These are phyloP conservation scores for Eupsilia transversa DNA, from an alignment of 2,888 invertebrate genomes.

Conservation along the genomic window DNA sequence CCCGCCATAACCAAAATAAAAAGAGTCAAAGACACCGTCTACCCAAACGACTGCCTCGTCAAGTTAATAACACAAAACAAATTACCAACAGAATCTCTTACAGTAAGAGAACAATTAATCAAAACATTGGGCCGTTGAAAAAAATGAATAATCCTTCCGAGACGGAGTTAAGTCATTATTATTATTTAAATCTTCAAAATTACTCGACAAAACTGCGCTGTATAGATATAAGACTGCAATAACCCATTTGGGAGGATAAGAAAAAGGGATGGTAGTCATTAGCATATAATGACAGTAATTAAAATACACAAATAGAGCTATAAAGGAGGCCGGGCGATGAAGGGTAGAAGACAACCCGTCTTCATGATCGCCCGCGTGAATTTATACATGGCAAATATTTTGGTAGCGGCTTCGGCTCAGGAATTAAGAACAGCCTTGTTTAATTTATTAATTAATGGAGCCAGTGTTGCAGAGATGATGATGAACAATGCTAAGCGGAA, in stretches of 20 bases:
- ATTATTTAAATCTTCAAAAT: constrained; percentile 89
- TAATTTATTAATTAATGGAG: constrained; percentile 90
- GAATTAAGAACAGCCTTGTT: constrained; percentile 88
- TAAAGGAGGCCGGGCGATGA: constrained; percentile 90
- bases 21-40: constrained; percentile 79
- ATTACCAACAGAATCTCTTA: constrained; percentile 83
- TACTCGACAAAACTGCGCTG: constrained; percentile 83
- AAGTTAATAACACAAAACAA: constrained; percentile 89
- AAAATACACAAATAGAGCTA: constrained; percentile 93
- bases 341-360: constrained; percentile 82
- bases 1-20: constrained; percentile 64
- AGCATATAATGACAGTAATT: constrained; percentile 93
- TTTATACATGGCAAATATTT: constrained; percentile 90
- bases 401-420: constrained; percentile 83
- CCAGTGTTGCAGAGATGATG: constrained; percentile 83
- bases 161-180: constrained; percentile 78
- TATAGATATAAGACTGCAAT: constrained; percentile 89
- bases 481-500: constrained; percentile 70
- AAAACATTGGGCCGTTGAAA: constrained; percentile 79
- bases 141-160: constrained; percentile 82
- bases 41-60: constrained; percentile 86
- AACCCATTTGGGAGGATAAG: constrained; percentile 91
- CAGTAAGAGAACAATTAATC: constrained; percentile 86
- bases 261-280: constrained; percentile 91
- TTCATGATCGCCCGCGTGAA: constrained; percentile 88